Base-by-base conservation (phyloP, 2,888 invertebrate genomes). In the Julus scanicus region DNA sequence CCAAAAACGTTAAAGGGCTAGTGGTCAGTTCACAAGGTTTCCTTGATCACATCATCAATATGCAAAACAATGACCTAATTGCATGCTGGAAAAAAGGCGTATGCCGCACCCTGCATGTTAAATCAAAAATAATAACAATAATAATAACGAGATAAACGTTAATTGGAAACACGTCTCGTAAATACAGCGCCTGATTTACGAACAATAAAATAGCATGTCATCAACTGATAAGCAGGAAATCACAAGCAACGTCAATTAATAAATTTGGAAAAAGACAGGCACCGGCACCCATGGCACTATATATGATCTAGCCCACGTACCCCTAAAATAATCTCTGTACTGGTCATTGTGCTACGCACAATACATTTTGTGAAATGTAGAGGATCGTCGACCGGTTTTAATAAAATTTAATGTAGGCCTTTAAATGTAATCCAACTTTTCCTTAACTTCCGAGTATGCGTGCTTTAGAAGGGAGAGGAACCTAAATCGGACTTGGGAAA, bases 141-240 rank as follows among this genome's bases (percentile, higher is more conserved):
- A 57, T 17, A n/a, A n/a, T 57, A 57, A 57, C 4, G n/a, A 57
- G 57, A 15, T n/a, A 17, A 57, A 57, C 15, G 57, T 17, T 57
- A 57, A 57, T 57, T 57, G 57, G 57, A 53, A 53, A 48, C 9
- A 53, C 9, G 53, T 53, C 53, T 53, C 53, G 15, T 53, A 57
- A 57, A 57, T n/a, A 57, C 15, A 57, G n/a, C 57, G 15, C 57
- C 57, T 57, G 57, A 57, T 57, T 57, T 57, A 57, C 15, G 63
- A 63, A 63, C 63, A 63, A 63, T 63, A 63, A 63, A 63, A 20
- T 44, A 20, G 20, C 20, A 6, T 63, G 63, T n/a, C 20, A 3
- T 20, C 6, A 63, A 20, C 63, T 63, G 63, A 63, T 63, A 63
- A 63, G 20, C 63, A 63, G 63, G 63, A 63, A 63, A 63, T 63